A percentile compares a stretch with the other conserved stretches of the same genome.
These are phyloP conservation scores for Equus przewalskii DNA, from an alignment of 2,113 vertebrate species.

Conservation along the genomic window DNA sequence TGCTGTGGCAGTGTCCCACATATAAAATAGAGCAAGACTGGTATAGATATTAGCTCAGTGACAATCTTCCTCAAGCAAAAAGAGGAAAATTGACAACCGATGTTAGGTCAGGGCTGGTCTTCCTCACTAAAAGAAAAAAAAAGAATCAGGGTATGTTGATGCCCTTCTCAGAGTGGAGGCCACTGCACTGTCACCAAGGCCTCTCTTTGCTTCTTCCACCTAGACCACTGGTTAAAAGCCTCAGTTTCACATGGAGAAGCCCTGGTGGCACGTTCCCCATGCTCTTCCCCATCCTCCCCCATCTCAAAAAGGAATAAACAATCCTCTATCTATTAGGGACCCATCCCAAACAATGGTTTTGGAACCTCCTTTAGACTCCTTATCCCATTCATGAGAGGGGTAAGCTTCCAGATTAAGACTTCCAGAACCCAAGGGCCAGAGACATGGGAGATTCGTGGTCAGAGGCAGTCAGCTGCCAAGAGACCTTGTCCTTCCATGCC, in stretches of 20 bases:
- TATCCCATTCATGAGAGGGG: neutral
- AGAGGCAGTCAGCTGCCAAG: neutral
- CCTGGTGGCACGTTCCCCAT: too few species aligned
- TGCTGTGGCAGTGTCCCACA: too few species aligned
- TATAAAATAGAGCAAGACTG: too few species aligned
- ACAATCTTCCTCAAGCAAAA: too few species aligned
- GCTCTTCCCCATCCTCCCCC: neutral
- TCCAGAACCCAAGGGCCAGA: neutral
- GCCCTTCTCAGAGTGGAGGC: neutral
- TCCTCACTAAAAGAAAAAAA: too few species aligned
- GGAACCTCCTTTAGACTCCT: neutral
- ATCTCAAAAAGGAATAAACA: neutral
- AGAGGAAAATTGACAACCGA: too few species aligned
- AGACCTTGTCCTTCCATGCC: neutral
- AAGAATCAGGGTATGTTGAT: neutral
- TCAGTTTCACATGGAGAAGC: neutral
- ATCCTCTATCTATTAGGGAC: neutral
- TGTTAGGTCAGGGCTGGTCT: too few species aligned
- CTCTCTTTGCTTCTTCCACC: neutral
- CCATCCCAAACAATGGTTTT: neutral
- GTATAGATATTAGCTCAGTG: too few species aligned
- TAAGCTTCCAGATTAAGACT: neutral
- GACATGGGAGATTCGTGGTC: neutral
- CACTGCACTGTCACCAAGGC: too few species aligned
- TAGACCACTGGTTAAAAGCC: neutral